These are phyloP conservation scores for Upupa epops DNA, from an alignment of 2,113 vertebrate genomes.

Conservation along the genomic window DNA sequence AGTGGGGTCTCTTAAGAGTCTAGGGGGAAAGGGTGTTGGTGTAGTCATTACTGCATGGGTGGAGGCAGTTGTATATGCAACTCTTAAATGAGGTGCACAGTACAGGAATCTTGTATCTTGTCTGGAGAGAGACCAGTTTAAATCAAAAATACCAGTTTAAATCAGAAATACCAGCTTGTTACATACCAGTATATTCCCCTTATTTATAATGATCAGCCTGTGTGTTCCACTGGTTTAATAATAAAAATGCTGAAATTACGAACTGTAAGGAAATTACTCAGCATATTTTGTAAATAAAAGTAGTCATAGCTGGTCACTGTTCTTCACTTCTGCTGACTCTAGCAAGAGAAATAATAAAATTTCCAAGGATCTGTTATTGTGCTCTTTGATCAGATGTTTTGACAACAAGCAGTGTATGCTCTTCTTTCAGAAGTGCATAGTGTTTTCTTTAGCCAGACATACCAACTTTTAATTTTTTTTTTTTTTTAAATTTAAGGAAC, in stretches of 20 bases:
- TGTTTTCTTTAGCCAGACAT: not conserved
- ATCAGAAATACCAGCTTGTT: not conserved
- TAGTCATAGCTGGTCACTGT: not conserved
- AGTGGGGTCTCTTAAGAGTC: not conserved
- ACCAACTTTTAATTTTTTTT: not conserved
- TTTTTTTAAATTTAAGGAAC: conserved; percentile 76
- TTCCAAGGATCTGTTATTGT: conserved; percentile 27
- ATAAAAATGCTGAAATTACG: conserved; percentile 53
- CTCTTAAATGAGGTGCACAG: not conserved
- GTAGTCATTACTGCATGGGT: not conserved
- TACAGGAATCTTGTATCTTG: not conserved
- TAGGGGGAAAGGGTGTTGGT: not conserved
- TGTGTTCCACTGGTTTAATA: conserved; percentile 11
- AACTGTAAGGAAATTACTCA: conserved; percentile 52
- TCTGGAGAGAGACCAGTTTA: not conserved
- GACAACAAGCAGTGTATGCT: not conserved
- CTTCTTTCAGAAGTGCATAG: not conserved
- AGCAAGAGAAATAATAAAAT: not conserved
- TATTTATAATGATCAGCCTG: not conserved
- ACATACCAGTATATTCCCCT: not conserved
- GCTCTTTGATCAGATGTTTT: conserved; percentile 18
- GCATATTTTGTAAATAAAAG: conserved; percentile 16
- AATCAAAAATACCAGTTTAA: not conserved
- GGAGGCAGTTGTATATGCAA: not conserved
- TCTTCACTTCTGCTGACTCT: conserved; percentile 43